A percentile compares a stretch with the other conserved stretches of the same genome.
These are phyloP conservation scores for Percopsis transmontana DNA, from an alignment of 2,113 vertebrate species.

Conservation along the genomic window DNA sequence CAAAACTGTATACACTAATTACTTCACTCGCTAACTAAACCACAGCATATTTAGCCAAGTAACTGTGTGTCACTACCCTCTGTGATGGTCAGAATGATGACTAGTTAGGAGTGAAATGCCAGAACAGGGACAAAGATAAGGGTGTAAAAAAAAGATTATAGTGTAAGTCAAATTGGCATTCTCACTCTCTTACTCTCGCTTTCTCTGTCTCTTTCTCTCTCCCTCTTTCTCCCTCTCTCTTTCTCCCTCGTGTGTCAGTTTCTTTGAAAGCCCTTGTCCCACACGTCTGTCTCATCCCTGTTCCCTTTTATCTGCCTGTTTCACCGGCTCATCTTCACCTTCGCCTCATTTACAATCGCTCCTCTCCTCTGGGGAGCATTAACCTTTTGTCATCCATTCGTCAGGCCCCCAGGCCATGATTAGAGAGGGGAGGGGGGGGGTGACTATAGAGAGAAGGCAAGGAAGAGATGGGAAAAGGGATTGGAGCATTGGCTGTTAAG, in stretches of 20 bases:
- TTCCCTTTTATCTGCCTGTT: constrained; percentile 68
- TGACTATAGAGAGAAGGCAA: constrained; percentile 55
- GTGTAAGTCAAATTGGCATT: constrained; percentile 47
- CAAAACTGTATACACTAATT: no score
- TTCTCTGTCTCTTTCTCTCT: neutral
- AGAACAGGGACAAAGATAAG: constrained; percentile 28
- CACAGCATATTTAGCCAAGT: neutral
- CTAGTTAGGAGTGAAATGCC: constrained; percentile 41
- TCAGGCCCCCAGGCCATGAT: constrained; percentile 64
- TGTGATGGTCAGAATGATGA: constrained; percentile 53
- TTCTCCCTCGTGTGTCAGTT: constrained; percentile 54
- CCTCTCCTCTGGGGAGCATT: constrained; percentile 62
- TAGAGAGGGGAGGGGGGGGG: constrained; percentile 42
- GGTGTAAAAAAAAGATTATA: constrained; percentile 43
- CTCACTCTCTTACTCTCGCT: constrained; percentile 27
- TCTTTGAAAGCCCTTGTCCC: constrained; percentile 48
- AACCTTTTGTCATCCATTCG: constrained; percentile 65
- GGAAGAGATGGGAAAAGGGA: neutral
- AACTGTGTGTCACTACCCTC: constrained; percentile 2
- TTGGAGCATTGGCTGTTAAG: no score
- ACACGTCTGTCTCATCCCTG: constrained; percentile 46
- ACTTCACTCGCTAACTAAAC: no score
- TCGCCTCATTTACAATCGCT: constrained; percentile 69
- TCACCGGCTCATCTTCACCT: constrained; percentile 67
- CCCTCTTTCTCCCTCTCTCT: neutral